Evolutionary conservation across 2,113 vertebrate species (phyloP), one percentile per base, ranked within the genome.

Genomic region (Sturnus vulgaris): DNA sequence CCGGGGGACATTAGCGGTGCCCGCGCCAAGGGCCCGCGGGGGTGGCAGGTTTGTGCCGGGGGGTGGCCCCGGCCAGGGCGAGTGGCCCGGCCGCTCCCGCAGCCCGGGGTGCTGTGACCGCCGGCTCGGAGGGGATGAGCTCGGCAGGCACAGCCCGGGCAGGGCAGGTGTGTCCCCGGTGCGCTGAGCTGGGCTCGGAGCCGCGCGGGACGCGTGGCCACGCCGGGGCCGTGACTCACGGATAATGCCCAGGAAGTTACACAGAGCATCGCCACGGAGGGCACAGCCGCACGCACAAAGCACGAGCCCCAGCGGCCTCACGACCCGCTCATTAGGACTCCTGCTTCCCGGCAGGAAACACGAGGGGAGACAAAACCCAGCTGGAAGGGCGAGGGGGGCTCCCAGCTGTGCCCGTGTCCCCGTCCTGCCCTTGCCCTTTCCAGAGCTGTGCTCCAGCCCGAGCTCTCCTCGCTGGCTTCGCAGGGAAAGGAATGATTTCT

Each of bases 191-290:
- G 15, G 12, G 71, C 71, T 66, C 70, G 25, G 65, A 30, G n/a
- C 66, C 0, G 16, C 3, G 6, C 2, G 1, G 72, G 53, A 3
- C 5, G 23, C 11, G 21, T 10, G 84, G 91, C 95, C 85, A 28
- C 27, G 24, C 88, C 17, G 10, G 37, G 15, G 6, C 53, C 2
- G 52, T 97, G 96, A 96, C 70, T 97, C 96, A 95, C 5, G 6
- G 71, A 25, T 86, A 66, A 90, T 94, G 94, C 84, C 84, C 94
- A 73, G 96, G 94, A 96, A 95, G 91, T 94, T 28, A 40, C 89
- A 61, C 8, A 46, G 50, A 0, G 15, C 93, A 14, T 47, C 21
- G 64, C 86, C 1, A 2, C 44, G 2, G 10, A 91, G 89, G 94
- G 86, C 91, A 93, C 56, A 60, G 94, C 94, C 17, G 0, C 5